phyloP scores from a whole-genome alignment of 2,888 invertebrate species.

The Agrilus biguttatus region DNA sequence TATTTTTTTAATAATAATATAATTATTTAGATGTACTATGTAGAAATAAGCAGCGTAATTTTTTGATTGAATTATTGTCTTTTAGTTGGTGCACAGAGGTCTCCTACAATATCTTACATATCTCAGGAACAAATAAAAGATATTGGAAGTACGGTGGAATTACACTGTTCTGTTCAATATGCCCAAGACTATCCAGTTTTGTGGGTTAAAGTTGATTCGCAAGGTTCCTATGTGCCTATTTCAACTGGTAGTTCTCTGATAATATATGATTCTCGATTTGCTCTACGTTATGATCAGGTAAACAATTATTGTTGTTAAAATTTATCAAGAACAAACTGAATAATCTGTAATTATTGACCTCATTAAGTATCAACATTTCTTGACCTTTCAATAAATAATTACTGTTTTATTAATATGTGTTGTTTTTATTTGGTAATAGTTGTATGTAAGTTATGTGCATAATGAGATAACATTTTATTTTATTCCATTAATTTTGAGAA shows the following conservation, averaged over 20 bases:
- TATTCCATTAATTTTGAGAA: too few species aligned
- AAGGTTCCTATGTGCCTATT: slow-evolving; percentile 61
- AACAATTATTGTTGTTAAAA: slow-evolving; percentile 6
- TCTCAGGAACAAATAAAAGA: slow-evolving; percentile 86
- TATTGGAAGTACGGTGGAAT: slow-evolving; percentile 77
- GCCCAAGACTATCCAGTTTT: slow-evolving; percentile 76
- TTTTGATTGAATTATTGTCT: slow-evolving; percentile 12
- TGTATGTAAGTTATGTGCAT: too few species aligned
- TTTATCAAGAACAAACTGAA: background rate
- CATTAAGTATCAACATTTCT: too few species aligned
- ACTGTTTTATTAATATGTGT: too few species aligned
- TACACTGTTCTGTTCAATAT: slow-evolving; percentile 82
- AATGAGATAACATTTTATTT: too few species aligned
- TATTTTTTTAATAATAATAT: too few species aligned
- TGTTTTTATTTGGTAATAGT: too few species aligned
- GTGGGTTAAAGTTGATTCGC: slow-evolving; percentile 55
- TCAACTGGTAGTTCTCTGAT: slow-evolving; percentile 74
- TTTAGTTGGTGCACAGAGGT: slow-evolving; percentile 50
- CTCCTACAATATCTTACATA: slow-evolving; percentile 81
- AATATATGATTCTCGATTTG: slow-evolving; percentile 71
- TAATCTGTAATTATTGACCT: too few species aligned
- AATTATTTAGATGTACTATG: too few species aligned
- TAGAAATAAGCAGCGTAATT: background rate
- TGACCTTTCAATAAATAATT: too few species aligned
- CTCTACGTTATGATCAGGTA: slow-evolving; percentile 57